These are phyloP conservation scores for Coelopa pilipes DNA, from an alignment of 2,888 invertebrate genomes.

Conservation along the genomic window DNA sequence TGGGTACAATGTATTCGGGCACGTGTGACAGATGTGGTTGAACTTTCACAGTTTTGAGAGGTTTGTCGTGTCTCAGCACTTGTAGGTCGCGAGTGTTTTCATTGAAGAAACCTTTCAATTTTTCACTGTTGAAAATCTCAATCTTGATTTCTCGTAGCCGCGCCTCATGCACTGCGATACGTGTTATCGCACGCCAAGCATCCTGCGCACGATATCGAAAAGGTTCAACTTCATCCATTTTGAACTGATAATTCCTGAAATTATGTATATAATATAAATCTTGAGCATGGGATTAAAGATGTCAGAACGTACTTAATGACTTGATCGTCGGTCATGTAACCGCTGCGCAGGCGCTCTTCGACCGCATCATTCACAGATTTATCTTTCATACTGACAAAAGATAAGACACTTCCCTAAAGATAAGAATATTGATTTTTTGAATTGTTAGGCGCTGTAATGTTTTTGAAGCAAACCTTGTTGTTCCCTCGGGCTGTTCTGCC, in stretches of 20 bases:
- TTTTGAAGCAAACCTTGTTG: conserved; percentile 69
- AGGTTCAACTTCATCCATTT: conserved; percentile 94
- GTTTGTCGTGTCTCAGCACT: conserved; percentile 85
- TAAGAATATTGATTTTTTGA: neutral
- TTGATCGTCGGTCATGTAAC: conserved; percentile 73
- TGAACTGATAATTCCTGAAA: conserved; percentile 90
- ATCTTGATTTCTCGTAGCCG: conserved; percentile 94
- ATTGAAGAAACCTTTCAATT: conserved; percentile 91
- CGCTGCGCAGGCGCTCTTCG: conserved; percentile 77
- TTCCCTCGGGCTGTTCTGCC: conserved; percentile 91
- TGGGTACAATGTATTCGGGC: conserved; percentile 91
- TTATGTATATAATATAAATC: neutral
- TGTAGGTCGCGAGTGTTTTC: conserved; percentile 90
- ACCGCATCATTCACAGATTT: conserved; percentile 78
- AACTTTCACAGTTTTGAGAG: conserved; percentile 83
- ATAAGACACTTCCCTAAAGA: conserved; percentile 80
- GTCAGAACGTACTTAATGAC: conserved; percentile 70
- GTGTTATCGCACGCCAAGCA: conserved; percentile 94
- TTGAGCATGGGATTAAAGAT: neutral
- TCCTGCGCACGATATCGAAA: conserved; percentile 95
- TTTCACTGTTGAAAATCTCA: conserved; percentile 92
- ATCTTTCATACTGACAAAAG: conserved; percentile 88
- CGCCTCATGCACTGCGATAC: conserved; percentile 93
- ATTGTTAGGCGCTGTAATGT: neutral
- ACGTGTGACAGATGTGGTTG: conserved; percentile 90